Percentiles rank a stretch among this genome's conserved stretches.
phyloP scores from a whole-genome alignment of 2,113 vertebrate genomes.

The Heloderma charlesbogerti region DNA sequence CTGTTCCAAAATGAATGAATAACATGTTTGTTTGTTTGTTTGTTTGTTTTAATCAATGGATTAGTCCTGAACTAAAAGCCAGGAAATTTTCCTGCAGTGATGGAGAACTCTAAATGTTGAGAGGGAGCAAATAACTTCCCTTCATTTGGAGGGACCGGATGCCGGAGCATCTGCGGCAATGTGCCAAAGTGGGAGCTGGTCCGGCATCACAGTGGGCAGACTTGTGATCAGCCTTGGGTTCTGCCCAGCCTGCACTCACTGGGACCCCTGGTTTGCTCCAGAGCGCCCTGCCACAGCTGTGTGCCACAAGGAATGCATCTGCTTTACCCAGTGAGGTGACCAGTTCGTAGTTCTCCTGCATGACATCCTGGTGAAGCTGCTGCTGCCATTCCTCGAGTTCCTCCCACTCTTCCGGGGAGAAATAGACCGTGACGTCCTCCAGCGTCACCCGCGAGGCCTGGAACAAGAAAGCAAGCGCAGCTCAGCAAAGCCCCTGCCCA shows the following conservation, averaged over 20 bases:
- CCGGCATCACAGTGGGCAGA: background rate
- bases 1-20: background rate
- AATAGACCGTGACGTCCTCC: background rate
- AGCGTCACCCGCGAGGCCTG: background rate
- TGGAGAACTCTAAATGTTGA: background rate
- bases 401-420: background rate
- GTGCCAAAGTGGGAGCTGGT: background rate
- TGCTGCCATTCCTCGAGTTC: background rate
- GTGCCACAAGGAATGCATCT: accelerated
- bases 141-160: background rate
- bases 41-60: background rate
- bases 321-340: background rate
- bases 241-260: background rate
- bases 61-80: background rate
- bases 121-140: background rate
- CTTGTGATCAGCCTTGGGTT: background rate
- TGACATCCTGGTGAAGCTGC: background rate
- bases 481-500: background rate
- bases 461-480: background rate
- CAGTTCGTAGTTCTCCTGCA: background rate
- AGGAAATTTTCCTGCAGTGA: background rate
- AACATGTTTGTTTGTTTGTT: too few species aligned
- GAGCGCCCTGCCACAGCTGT: background rate
- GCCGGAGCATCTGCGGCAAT: background rate
- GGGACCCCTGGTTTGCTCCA: background rate